Evolutionary conservation across 2,888 invertebrate species (phyloP).

Genomic region (Leptinotarsa haldemani): DNA sequence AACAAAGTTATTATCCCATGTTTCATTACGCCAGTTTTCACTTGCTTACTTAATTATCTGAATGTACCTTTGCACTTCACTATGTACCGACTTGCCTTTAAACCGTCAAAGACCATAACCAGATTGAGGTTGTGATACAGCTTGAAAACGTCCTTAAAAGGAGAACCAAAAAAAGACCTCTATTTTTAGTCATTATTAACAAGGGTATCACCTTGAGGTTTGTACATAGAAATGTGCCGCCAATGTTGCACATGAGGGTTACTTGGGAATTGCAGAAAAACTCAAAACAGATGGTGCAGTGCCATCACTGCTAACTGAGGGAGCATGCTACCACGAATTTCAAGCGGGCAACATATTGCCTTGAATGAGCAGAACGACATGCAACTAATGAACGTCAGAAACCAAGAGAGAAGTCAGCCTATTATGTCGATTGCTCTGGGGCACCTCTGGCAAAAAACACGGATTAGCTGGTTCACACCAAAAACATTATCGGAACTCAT

Average conservation of each 20-base stretch:
- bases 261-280: neutral
- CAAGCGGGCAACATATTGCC: neutral
- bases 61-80: no score
- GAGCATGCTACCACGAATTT: neutral
- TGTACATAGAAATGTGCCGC: neutral
- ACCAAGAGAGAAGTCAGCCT: neutral
- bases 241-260: neutral
- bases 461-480: neutral
- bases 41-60: no score
- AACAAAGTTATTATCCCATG: no score
- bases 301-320: constrained; percentile 19
- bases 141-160: no score
- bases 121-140: no score
- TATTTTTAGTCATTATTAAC: no score
- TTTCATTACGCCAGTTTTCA: no score
- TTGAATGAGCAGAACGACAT: constrained; percentile 22
- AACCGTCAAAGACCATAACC: no score
- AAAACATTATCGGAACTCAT: neutral
- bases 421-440: neutral
- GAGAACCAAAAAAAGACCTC: no score
- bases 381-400: neutral
- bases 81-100: no score
- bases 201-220: neutral
- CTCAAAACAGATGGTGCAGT: neutral
- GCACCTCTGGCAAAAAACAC: neutral